Base-by-base conservation (phyloP, 2,113 vertebrate genomes). In the Hepsetus odoe region DNA sequence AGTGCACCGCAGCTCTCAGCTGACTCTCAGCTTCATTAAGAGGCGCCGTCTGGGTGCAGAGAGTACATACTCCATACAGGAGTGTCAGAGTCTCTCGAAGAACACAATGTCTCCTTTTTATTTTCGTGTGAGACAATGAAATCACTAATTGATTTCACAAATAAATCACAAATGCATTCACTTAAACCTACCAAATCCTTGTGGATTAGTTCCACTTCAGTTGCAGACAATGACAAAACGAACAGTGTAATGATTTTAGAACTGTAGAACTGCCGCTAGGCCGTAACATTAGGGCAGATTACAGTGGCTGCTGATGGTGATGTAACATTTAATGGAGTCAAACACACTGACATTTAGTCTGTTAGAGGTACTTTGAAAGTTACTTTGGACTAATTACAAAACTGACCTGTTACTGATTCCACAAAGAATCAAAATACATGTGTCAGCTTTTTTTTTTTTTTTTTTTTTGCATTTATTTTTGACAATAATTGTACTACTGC, bases 11-110 rank as follows among this genome's bases (percentile, higher is more conserved):
- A 20, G 58, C 58, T 42, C 69, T 44, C 18, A 40, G 35, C 53
- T 58, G 55, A 67, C 56, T 65, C 46, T 44, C 59, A 30, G 61
- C 53, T 76, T 76, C 58, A 82, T 71, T 79, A 72, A 70, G 38
- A 64, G 58, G 75, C 62, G 33, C 66, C 58, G 30, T 72, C 30
- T 61, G 42, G 68, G 55, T 73, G 53, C 35, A 68, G 51, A 66
- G 14, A n/a, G 33, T 66, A 51, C 46, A 66, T 49, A 44, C 49
- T 38, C 32, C 32, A 33, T 59, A 69, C 75, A 44, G 20, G n/a
- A 69, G 35, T 72, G 70, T 65, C 26, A 62, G 16, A 55, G 51
- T 24, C 51, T 10, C 20, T 55, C 3, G 51, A 8, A 24, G n/a
- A 55, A 38, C 22, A 73, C 33, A 58, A 24, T 26, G 32, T 40